Base-by-base conservation (phyloP, 1,140 invertebrate genomes). In the Drosophila persimilis region DNA sequence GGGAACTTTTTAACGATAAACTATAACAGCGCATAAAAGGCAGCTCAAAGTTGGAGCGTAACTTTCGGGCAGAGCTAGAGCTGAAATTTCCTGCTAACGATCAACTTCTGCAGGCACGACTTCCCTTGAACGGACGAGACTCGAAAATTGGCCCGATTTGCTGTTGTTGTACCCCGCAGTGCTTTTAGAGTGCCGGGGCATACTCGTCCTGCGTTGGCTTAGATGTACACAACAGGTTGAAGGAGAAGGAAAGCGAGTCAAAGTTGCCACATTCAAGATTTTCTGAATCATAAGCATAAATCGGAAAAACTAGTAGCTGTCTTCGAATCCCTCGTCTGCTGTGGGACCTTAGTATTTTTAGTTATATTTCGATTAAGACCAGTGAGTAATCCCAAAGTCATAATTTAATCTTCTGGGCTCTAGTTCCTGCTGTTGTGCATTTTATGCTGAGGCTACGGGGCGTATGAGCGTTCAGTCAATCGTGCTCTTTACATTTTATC, bases 1-100 rank as follows among this genome's bases (percentile, higher is more conserved):
- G 53, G 31, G 43, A 78, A 78, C 70, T 79, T 79, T 78, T 79
- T 81, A 81, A 81, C 79, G 78, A 81, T 81, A 81, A 81, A 81
- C 79, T 81, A 81, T 81, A 80, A 80, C 73, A 74, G 73, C 73
- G 78, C 73, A 81, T 80, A 76, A 81, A 81, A 80, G 73, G 78
- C 65, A 76, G 62, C 39, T 52, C 47, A 81, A 81, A 80, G 73
- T 81, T 80, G 51, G 31, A 44, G 56, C 31, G 48, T 17, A 81
- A 81, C 59, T 81, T 80, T 80, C 77, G 51, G 26, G 35, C 35
- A 39, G 60, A 72, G 46, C 78, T 39, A 64, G 73, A 60, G 22
- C 48, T 60, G 22, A 80, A 81, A 80, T 81, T 81, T 81, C 63
- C 69, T 64, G 78, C 73, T 81, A 81, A 81, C 79, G 79, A 81